Conservation (phyloP, 2,888 invertebrate species). For the Chorisops tibialis region DNA sequence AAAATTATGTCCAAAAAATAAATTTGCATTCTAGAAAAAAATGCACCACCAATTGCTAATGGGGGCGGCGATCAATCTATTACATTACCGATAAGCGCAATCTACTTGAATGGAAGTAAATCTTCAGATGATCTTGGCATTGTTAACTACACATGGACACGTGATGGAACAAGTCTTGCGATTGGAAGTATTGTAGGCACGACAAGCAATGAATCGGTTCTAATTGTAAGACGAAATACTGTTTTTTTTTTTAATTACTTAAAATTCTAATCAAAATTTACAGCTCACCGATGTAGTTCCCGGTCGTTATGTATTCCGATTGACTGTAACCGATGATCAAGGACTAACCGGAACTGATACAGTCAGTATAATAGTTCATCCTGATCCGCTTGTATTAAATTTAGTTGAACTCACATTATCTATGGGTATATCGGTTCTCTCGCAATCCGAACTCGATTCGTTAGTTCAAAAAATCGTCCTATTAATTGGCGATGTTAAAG, state of each 20-base stretch:
- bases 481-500: constrained; percentile 68
- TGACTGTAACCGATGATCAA: constrained; percentile 88
- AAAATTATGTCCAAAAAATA: constrained; percentile 6
- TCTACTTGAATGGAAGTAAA: constrained; percentile 77
- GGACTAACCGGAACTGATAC: constrained; percentile 79
- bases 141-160: constrained; percentile 77
- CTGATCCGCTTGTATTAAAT: constrained; percentile 70
- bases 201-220: constrained; percentile 72
- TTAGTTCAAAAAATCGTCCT: constrained; percentile 77
- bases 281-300: constrained; percentile 79
- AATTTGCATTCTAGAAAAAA: constrained; percentile 71
- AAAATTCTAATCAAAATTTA: neutral
- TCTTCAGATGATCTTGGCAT: constrained; percentile 87
- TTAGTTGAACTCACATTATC: constrained; percentile 80
- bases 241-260: constrained; percentile 13
- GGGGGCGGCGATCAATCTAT: constrained; percentile 83
- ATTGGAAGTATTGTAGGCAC: constrained; percentile 76
- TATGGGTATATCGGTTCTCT: constrained; percentile 65
- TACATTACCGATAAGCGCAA: constrained; percentile 68
- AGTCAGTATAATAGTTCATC: constrained; percentile 78
- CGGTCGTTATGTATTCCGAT: constrained; percentile 82
- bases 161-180: constrained; percentile 74
- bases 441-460: constrained; percentile 61
- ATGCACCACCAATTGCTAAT: constrained; percentile 83
- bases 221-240: constrained; percentile 58